These are phyloP conservation scores for Acrocyrtus sp. DNA, from an alignment of 2,888 invertebrate species.

Conservation along the genomic window DNA sequence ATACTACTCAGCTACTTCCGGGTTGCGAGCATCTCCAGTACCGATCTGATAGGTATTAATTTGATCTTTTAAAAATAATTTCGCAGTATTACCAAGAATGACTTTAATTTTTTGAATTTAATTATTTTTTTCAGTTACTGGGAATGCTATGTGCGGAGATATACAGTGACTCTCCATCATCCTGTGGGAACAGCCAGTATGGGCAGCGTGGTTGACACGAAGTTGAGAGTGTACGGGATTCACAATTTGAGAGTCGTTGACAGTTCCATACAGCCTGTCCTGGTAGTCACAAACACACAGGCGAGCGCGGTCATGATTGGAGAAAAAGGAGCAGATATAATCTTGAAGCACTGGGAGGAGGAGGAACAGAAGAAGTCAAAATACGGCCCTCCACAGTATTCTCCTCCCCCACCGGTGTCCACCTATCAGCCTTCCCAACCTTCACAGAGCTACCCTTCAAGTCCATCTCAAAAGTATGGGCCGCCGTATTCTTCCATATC, in stretches of 20 bases:
- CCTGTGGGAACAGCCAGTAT: constrained; percentile 40
- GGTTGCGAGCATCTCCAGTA: constrained; percentile 43
- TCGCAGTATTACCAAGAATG: background rate
- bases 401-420: no score
- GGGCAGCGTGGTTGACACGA: constrained; percentile 25
- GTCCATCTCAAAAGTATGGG: no score
- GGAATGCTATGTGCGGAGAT: constrained; percentile 34
- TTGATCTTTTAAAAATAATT: no score
- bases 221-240: constrained; percentile 28
- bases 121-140: constrained; percentile 3
- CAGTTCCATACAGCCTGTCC: constrained; percentile 31
- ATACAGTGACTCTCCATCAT: constrained; percentile 43
- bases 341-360: constrained; percentile 41
- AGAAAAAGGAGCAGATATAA: constrained; percentile 47
- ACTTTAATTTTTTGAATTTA: background rate
- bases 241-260: constrained; percentile 39
- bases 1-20: constrained; percentile 42
- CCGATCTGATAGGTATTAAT: constrained; percentile 46
- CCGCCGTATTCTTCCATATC: no score
- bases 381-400: no score
- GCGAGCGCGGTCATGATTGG: constrained; percentile 47
- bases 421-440: no score
- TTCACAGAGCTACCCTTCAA: no score
- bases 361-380: no score
- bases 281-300: constrained; percentile 35